A percentile compares a stretch with the other conserved stretches of the same genome.
Conservation (phyloP, 2,113 vertebrate genomes). For the Solea solea region DNA sequence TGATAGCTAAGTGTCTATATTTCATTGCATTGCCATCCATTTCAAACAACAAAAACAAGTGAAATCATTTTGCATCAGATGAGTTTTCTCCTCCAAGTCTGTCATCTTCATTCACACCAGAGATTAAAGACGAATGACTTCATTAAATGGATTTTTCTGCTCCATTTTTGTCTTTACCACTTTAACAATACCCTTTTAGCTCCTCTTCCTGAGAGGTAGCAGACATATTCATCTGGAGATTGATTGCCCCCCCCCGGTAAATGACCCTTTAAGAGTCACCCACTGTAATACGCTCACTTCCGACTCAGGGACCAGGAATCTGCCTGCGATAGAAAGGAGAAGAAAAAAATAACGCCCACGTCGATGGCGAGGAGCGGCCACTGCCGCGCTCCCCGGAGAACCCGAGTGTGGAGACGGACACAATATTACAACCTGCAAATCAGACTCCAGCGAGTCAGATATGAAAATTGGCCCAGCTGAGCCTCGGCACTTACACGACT, state of each 20-base stretch:
- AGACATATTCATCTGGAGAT: constrained; percentile 67
- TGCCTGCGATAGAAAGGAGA: constrained; percentile 24
- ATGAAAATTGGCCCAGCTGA: constrained; percentile 32
- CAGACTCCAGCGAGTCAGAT: constrained; percentile 37
- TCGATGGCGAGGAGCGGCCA: constrained; percentile 15
- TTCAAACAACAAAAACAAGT: not conserved
- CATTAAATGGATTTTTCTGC: not conserved
- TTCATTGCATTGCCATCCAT: not conserved
- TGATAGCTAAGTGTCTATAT: not conserved
- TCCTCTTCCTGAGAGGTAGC: constrained; percentile 36
- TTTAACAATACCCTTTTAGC: constrained; percentile 14
- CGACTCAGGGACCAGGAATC: constrained; percentile 65
- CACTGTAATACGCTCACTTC: constrained; percentile 72
- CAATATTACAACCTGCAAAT: constrained; percentile 39
- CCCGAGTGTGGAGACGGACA: constrained; percentile 17
- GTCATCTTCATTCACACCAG: not conserved
- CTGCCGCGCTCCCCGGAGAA: constrained; percentile 12
- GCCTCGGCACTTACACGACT: not conserved
- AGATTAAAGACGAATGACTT: not conserved
- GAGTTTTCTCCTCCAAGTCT: not conserved
- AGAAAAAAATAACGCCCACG: constrained; percentile 27
- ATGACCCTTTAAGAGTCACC: constrained; percentile 64
- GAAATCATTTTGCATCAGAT: not conserved
- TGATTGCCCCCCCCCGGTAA: constrained; percentile 67
- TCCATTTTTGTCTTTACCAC: constrained; percentile 1